Percentiles rank a stretch among this genome's conserved stretches.
phyloP scores from a whole-genome alignment of 2,113 vertebrate genomes.

The Ptyas mucosa region DNA sequence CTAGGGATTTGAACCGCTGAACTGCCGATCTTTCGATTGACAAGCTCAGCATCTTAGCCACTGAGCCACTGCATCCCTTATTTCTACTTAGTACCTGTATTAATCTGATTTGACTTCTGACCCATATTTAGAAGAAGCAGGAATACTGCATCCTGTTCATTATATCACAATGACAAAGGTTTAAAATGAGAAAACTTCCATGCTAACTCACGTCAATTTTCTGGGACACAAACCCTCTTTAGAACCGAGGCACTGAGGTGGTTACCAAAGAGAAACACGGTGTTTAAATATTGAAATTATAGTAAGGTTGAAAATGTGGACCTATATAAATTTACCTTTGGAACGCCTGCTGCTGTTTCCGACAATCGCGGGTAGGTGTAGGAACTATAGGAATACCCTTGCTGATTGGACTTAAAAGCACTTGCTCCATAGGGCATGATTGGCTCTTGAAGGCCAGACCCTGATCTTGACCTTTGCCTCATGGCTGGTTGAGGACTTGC shows the following conservation, averaged over 20 bases:
- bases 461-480: slow-evolving; percentile 90
- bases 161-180: not conserved
- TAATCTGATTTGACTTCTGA: not conserved
- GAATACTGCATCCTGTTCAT: not conserved
- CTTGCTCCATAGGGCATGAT: slow-evolving; percentile 81
- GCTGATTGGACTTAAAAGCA: slow-evolving; percentile 85
- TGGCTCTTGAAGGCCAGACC: slow-evolving; percentile 94
- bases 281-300: accelerated
- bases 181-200: not conserved
- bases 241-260: not conserved
- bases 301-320: not conserved
- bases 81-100: not conserved
- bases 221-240: not conserved
- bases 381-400: slow-evolving; percentile 90
- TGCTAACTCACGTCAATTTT: not conserved
- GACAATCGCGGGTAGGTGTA: slow-evolving; percentile 97
- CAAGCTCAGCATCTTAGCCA: too few relatives aligned
- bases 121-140: not conserved
- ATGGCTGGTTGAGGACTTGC: slow-evolving; percentile 90
- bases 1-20: too few relatives aligned
- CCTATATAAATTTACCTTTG: slow-evolving; percentile 79
- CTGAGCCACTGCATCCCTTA: too few relatives aligned
- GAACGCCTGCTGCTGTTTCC: slow-evolving; percentile 79
- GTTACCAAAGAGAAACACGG: not conserved
- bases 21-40: too few relatives aligned